Evolutionary conservation across 2,797 vertebrate genomes (phyloP), one percentile per base, ranked within the genome.

Genomic region (Orientallactaga sibirica): DNA sequence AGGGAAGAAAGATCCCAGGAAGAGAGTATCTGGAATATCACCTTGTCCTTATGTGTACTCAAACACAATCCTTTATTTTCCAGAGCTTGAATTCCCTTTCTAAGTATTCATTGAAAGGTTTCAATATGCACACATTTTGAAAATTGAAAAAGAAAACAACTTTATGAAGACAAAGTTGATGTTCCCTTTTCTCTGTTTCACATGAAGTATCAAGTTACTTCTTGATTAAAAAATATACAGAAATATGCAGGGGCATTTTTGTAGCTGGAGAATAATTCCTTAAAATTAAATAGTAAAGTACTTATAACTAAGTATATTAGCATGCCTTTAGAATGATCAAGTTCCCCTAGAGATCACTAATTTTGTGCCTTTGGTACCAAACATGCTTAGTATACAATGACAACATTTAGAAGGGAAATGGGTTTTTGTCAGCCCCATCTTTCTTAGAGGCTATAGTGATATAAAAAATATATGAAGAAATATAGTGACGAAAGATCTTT

Each of bases 71-170:
- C 41, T n/a, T 70, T 58, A n/a, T 2, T 66, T 87, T 89, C 37
- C 4, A 9, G 15, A 86, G 0, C n/a, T 92, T 5, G 10, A 15
- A 1, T 10, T 67, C 92, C 20, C 55, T 67, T 91, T 37, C n/a
- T 4, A 92, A 91, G 27, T 76, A 16, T 71, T 88, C 1, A 33
- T 66, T 84, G 22, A 7, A 71, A 82, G 3, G 2, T 74, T 88
- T 78, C 4, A n/a, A 52, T 67, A 7, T 62, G 33, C 22, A 89
- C 24, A 37, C 58, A 88, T 55, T 86, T 93, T 94, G 73, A 91
- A 95, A 93, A 29, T 1, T 73, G 27, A 70, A 3, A 41, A n/a
- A 7, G 18, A 61, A 62, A 66, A 74, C 10, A n/a, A 41, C 8
- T 1, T 62, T 76, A 37, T 41, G 11, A 22, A 83, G 41, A 78